A percentile compares a stretch with the other conserved stretches of the same genome.
Conservation (phyloP, 2,888 invertebrate species). For the Nymphalis urticae region DNA sequence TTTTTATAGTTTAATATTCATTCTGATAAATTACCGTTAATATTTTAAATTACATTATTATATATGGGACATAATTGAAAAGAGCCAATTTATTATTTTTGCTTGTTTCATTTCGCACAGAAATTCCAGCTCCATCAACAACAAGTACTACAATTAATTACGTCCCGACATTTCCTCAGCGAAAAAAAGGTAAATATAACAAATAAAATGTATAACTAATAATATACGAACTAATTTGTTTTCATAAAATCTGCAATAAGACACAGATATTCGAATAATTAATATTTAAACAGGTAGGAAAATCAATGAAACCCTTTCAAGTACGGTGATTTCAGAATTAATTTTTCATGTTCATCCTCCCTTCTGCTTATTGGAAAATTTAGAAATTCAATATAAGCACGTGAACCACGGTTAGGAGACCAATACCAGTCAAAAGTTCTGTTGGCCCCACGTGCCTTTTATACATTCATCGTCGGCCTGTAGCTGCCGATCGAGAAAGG, state of each 20-base stretch:
- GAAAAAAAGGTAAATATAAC: slow-evolving; percentile 83
- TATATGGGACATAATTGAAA: neutral
- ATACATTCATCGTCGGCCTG: slow-evolving; percentile 63
- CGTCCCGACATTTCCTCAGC: slow-evolving; percentile 81
- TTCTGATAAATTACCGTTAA: neutral
- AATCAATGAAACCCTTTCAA: slow-evolving; percentile 55
- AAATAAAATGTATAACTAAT: slow-evolving; percentile 15
- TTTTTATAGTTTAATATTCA: neutral
- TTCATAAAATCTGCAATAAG: slow-evolving; percentile 19
- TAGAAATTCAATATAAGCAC: slow-evolving; percentile 57
- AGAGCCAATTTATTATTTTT: slow-evolving; percentile 28
- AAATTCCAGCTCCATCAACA: slow-evolving; percentile 93
- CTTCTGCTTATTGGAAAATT: slow-evolving; percentile 50
- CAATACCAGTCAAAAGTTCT: slow-evolving; percentile 61
- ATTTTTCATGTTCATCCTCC: slow-evolving; percentile 61
- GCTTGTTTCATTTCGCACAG: slow-evolving; percentile 71
- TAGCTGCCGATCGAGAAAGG: slow-evolving; percentile 61
- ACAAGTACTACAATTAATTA: slow-evolving; percentile 81
- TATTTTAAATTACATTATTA: neutral
- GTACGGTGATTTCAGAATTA: slow-evolving; percentile 51
- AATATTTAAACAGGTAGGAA: slow-evolving; percentile 30
- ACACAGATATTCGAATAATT: slow-evolving; percentile 30
- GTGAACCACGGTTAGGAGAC: slow-evolving; percentile 60
- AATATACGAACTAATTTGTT: slow-evolving; percentile 30
- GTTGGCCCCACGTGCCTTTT: slow-evolving; percentile 59